Percentiles rank a stretch among this genome's conserved stretches.
Conservation (phyloP, 2,797 vertebrate genomes). For the Hylomyscus alleni region DNA sequence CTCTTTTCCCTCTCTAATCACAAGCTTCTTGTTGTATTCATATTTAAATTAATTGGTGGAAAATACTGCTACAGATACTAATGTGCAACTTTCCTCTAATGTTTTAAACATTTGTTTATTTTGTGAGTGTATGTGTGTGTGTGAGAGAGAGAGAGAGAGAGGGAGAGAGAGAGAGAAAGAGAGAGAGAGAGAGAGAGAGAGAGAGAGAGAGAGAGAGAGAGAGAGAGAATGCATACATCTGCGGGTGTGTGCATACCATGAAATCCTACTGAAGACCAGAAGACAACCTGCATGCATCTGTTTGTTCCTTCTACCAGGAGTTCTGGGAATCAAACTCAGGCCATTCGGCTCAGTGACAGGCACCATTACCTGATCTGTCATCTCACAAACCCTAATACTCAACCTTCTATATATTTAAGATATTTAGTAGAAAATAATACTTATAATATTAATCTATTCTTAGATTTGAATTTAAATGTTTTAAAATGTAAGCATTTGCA, state of each 20-base stretch:
- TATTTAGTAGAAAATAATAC: constrained; percentile 1
- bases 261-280: not conserved
- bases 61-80: not conserved
- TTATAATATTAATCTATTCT: constrained; percentile 33
- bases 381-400: not conserved
- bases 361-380: too few relatives aligned
- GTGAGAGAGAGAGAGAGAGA: too few relatives aligned
- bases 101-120: not conserved
- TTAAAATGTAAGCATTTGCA: not conserved
- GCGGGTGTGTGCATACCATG: not conserved
- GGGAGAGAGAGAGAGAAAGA: too few relatives aligned
- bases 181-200: too few relatives aligned
- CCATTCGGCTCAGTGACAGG: not conserved
- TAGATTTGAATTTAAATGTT: constrained; percentile 42
- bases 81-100: not conserved
- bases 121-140: too few relatives aligned
- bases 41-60: too few relatives aligned
- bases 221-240: too few relatives aligned
- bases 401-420: constrained; percentile 14
- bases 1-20: too few relatives aligned
- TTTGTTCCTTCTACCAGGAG: not conserved
- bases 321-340: not conserved
- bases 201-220: too few relatives aligned
- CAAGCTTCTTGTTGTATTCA: too few relatives aligned
- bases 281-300: too few relatives aligned